These are phyloP conservation scores for Portunus trituberculatus DNA, from an alignment of 1,140 invertebrate species.

Conservation along the genomic window DNA sequence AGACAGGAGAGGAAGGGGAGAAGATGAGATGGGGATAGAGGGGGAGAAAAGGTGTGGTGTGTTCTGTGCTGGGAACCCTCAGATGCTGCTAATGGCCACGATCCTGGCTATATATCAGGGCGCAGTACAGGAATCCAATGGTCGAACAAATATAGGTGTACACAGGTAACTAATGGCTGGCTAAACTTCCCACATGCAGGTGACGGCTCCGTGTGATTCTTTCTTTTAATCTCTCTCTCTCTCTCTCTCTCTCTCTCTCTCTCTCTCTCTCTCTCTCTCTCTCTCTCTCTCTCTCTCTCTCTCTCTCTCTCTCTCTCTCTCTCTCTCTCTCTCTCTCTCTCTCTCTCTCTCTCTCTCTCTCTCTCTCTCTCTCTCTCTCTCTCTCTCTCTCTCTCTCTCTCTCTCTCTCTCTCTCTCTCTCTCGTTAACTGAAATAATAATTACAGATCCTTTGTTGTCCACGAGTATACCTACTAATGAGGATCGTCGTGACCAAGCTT, in stretches of 20 bases:
- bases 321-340: too few relatives aligned
- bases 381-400: too few relatives aligned
- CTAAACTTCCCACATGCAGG: neutral
- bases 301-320: too few relatives aligned
- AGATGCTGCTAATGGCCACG: constrained; percentile 39
- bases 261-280: constrained; percentile 41
- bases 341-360: too few relatives aligned
- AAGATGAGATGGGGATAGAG: neutral
- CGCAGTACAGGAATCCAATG: constrained; percentile 44
- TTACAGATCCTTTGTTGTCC: too few relatives aligned
- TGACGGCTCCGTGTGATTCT: neutral
- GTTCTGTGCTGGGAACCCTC: constrained; percentile 28
- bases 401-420: too few relatives aligned
- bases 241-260: constrained; percentile 37
- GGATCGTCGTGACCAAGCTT: too few relatives aligned
- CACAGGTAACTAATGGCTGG: constrained; percentile 38
- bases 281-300: too few relatives aligned
- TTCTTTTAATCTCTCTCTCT: neutral
- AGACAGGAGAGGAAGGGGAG: neutral
- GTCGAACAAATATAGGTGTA: constrained; percentile 40
- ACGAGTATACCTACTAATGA: too few relatives aligned
- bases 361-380: too few relatives aligned
- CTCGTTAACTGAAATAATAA: too few relatives aligned
- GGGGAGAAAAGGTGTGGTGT: neutral
- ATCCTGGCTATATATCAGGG: constrained; percentile 51